Base-by-base conservation (phyloP, 1,140 invertebrate genomes). In the Chymomyza costata region DNA sequence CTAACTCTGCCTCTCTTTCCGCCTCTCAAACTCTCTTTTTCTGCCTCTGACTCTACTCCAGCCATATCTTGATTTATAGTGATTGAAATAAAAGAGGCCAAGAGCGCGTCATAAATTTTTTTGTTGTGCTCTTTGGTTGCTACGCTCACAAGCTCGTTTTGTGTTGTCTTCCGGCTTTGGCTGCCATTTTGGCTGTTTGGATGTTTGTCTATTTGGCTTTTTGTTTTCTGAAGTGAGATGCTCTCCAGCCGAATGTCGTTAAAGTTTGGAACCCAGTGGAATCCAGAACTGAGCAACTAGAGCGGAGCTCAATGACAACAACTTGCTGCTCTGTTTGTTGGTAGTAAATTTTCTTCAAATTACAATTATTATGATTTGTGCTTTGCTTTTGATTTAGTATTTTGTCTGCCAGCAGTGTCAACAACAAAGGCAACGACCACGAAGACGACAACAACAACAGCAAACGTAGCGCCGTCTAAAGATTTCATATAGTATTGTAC, bases 321-420 rank as follows among this genome's bases (percentile, higher is more conserved):
- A 47, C 48, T 48, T 28, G 17, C 16, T 50, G 56, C 53, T 64
- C 54, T 57, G 54, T 66, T 56, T 64, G 58, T 48, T 76, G 74
- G 73, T 73, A 81, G 74, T 80, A 80, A 80, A 80, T 80, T 81
- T 80, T 80, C 73, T 80, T 80, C 73, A 80, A 80, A 80, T 80
- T 81, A 80, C 74, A 80, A 80, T 80, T 80, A 80, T 80, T 73
- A 80, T 80, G 73, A 80, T 80, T 80, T 80, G 73, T 80, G 73
- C 73, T 71, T 71, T 55, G 60, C 55, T 59, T 73, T 73, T 80
- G 73, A 78, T 78, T 78, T 78, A 78, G 71, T 80, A 55, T 41
- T 54, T 30, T 47, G 62, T 66, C 73, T 74, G 50, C 3, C 21
- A 8, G 21, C 21, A 25, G 21, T 8, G 21, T 3, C 21, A 25